Conservation (phyloP, 2,113 vertebrate genomes). For the Sminthopsis crassicaudata region DNA sequence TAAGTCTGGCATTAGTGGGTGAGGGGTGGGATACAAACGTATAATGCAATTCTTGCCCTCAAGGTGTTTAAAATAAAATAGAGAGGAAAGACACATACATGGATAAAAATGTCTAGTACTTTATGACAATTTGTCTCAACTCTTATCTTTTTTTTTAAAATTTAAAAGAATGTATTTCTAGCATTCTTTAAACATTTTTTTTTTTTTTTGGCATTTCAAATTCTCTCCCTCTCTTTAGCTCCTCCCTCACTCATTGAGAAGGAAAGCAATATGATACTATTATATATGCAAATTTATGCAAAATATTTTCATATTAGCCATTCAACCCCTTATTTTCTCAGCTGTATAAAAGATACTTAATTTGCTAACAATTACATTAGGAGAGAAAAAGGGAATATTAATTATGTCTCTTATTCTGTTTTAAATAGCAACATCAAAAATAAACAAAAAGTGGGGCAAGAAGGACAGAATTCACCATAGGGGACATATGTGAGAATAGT, state of each 20-base stretch:
- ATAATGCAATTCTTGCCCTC: neutral
- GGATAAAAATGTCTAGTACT: neutral
- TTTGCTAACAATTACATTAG: neutral
- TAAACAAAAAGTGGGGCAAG: neutral
- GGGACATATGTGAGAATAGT: neutral
- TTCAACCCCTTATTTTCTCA: neutral
- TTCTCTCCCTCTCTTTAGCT: neutral
- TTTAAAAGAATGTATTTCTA: neutral
- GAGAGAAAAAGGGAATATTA: neutral
- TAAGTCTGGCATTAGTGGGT: neutral
- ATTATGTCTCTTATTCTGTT: neutral
- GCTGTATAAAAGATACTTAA: neutral
- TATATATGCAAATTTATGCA: neutral
- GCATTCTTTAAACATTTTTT: neutral
- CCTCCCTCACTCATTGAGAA: neutral
- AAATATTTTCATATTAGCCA: neutral
- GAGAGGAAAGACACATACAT: neutral
- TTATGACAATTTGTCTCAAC: neutral
- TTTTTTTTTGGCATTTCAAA: neutral
- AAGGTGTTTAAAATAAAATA: neutral
- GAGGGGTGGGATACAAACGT: neutral
- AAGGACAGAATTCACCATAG: neutral
- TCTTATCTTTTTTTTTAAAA: neutral
- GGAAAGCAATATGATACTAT: neutral
- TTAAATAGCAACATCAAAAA: conserved; percentile 7